Conservation (phyloP, 2,113 vertebrate genomes). For the Rhinogobius similis region DNA sequence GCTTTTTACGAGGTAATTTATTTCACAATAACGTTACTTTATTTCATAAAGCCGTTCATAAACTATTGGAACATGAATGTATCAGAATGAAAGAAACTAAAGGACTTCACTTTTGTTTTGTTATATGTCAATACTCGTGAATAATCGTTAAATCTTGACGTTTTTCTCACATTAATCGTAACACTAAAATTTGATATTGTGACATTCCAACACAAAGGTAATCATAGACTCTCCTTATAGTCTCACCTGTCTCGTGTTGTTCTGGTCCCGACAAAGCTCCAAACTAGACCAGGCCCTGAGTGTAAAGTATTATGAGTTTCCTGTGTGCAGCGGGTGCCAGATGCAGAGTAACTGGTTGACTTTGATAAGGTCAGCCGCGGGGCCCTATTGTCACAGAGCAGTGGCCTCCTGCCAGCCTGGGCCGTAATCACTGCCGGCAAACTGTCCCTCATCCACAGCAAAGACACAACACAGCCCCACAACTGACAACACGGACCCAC, state of each 20-base stretch:
- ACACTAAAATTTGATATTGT: too few species aligned
- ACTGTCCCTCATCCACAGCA: conserved; percentile 29
- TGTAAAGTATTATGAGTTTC: conserved; percentile 5
- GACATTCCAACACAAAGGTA: background rate
- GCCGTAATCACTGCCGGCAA: conserved; percentile 57
- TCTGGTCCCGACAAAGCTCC: conserved; percentile 40
- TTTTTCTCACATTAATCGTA: too few species aligned
- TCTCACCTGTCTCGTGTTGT: conserved; percentile 34
- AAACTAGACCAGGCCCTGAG: conserved; percentile 45
- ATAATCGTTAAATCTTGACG: too few species aligned
- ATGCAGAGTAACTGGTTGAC: conserved; percentile 67
- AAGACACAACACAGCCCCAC: conserved; percentile 39
- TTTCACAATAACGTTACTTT: too few species aligned
- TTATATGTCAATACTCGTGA: too few species aligned
- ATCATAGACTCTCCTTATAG: conserved; percentile 9
- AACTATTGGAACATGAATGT: too few species aligned
- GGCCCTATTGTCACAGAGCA: conserved; percentile 59
- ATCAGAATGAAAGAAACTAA: too few species aligned
- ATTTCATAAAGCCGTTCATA: too few species aligned
- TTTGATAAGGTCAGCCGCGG: conserved; percentile 71
- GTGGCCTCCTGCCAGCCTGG: conserved; percentile 53
- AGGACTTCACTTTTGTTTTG: too few species aligned
- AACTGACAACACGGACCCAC: conserved; percentile 40
- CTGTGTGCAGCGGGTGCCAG: conserved; percentile 32
- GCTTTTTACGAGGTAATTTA: too few species aligned